Base-by-base conservation (phyloP, 1,140 invertebrate genomes). In the Cydia strobilella region DNA sequence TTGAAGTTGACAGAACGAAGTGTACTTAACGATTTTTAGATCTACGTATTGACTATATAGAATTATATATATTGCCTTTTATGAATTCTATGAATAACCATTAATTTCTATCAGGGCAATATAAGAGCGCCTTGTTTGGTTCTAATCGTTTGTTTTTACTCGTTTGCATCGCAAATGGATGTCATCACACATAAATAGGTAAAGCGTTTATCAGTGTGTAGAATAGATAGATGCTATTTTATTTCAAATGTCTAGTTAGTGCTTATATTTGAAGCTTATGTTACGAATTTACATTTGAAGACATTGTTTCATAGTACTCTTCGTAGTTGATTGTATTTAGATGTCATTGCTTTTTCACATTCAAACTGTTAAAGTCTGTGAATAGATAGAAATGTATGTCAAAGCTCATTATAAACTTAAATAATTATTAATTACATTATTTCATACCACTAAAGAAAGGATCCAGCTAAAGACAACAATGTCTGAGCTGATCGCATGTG, bases 181-280 rank as follows among this genome's bases (percentile, higher is more conserved):
- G 54, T 59, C 54, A 59, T 23, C 54, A 59, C 54, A 59, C n/a
- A 20, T 20, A 59, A 5, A 20, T 20, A 20, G 27, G 27, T 23
- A 59, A 59, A 3, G 54, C 18, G 54, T 59, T 23, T 20, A 23
- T 20, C 54, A 10, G 20, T 59, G 54, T 59, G 20, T 59, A 59
- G 54, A 59, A 59, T 59, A 59, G 54, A 59, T 59, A 59, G 54
- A 59, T 12, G 54, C 54, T 23, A 23, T 18, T 54, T n/a, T 15
- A 54, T 59, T 59, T 10, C 15, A 51, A 51, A 10, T 59, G 9
- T 59, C 54, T 59, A 59, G 7, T 59, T 59, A 59, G 54, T 59
- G 54, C 54, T 59, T 23, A 59, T 7, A 23, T 23, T 51, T 59
- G 15, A 59, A 59, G 54, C 12, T 23, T 23, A 20, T 12, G 18